Conservation (phyloP, 2,113 vertebrate species). For the Girardinichthys multiradiatus region DNA sequence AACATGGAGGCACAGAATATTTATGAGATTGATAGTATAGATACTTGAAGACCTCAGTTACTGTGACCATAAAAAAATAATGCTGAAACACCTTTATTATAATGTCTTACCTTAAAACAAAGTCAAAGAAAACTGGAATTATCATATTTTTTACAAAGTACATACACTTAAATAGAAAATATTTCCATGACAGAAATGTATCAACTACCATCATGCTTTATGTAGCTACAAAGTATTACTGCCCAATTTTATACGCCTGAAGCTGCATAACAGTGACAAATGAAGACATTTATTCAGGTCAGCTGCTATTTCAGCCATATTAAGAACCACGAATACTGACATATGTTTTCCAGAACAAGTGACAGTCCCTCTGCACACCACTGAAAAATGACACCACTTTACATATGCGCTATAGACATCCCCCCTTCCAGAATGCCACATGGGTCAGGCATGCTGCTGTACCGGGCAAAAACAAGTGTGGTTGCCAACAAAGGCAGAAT, state of each 20-base stretch:
- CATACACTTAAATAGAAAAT: not conserved
- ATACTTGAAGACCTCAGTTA: not conserved
- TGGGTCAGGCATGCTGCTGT: constrained; percentile 47
- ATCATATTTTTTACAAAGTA: not conserved
- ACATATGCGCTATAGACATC: constrained; percentile 29
- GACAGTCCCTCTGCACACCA: constrained; percentile 29
- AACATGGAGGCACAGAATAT: constrained; percentile 2
- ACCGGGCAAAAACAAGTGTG: constrained; percentile 42
- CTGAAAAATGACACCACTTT: constrained; percentile 27
- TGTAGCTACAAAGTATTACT: not conserved
- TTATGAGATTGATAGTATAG: not conserved
- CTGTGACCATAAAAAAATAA: not conserved
- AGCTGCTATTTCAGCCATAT: not conserved
- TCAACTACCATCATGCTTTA: no score
- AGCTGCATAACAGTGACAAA: not conserved
- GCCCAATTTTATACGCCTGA: not conserved
- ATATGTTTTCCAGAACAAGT: constrained; percentile 3
- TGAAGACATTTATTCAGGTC: not conserved
- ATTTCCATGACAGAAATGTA: not conserved
- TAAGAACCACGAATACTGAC: constrained; percentile 8
- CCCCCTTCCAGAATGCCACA: constrained; percentile 14
- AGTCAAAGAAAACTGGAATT: not conserved
- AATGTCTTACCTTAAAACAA: not conserved
- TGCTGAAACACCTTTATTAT: not conserved
- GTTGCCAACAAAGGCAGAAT: constrained; percentile 32